A percentile compares a stretch with the other conserved stretches of the same genome.
Evolutionary conservation across 2,113 vertebrate species (phyloP).

Genomic region (Xiphias gladius): DNA sequence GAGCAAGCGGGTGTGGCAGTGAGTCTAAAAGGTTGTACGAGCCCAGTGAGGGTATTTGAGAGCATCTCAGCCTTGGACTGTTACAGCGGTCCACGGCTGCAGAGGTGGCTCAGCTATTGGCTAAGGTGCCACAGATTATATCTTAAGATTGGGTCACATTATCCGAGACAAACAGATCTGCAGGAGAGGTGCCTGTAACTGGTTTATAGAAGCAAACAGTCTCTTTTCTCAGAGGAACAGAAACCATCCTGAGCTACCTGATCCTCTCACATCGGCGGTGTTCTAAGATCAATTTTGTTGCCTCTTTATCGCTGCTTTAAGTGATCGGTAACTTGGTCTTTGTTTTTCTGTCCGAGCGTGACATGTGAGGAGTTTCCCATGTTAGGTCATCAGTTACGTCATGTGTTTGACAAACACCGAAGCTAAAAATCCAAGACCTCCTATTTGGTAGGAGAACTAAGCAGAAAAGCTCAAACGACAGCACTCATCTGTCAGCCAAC

Average conservation of each 20-base stretch:
- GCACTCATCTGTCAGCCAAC: background rate
- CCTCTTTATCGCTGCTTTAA: slow-evolving; percentile 10
- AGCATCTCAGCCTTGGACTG: slow-evolving; percentile 48
- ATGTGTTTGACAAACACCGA: too few species aligned
- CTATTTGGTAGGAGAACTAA: too few species aligned
- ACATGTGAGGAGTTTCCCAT: background rate
- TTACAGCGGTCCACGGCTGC: slow-evolving; percentile 41
- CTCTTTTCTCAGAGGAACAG: slow-evolving; percentile 14
- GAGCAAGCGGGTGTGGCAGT: slow-evolving; percentile 53
- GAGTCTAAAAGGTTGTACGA: slow-evolving; percentile 35
- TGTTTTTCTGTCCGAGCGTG: background rate
- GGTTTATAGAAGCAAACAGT: slow-evolving; percentile 3
- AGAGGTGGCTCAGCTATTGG: slow-evolving; percentile 69
- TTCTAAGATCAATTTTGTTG: background rate
- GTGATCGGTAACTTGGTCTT: background rate
- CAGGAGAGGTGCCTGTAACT: slow-evolving; percentile 14
- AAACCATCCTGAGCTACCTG: slow-evolving; percentile 3
- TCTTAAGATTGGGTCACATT: background rate
- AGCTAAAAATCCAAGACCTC: too few species aligned
- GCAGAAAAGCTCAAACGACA: too few species aligned
- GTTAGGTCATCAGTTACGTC: background rate
- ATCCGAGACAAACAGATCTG: slow-evolving; percentile 19
- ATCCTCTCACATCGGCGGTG: slow-evolving; percentile 4
- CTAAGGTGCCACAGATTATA: slow-evolving; percentile 22
- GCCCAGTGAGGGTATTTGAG: slow-evolving; percentile 34